Evolutionary conservation across 2,888 invertebrate species (phyloP), one percentile per base, ranked within the genome.

Genomic region (Oscheius onirici): DNA sequence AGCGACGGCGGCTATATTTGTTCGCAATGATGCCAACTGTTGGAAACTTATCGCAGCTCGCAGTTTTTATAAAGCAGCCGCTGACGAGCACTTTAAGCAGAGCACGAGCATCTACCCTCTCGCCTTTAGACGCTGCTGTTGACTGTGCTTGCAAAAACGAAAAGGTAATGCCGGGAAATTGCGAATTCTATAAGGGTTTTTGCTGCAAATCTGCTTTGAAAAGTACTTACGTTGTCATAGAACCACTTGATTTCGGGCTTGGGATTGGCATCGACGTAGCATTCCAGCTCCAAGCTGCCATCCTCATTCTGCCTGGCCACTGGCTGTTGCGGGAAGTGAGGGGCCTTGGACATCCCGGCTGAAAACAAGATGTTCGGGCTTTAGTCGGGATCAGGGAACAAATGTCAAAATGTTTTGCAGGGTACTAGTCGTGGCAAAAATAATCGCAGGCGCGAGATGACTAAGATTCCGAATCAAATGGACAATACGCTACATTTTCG

Each of bases 251-350:
- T 86, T 66, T 86, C 85, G 67, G 87, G 87, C 57, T 77, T 76
- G 26, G 87, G 87, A 54, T 78, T 72, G 67, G 87, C 87, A 74
- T 87, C 87, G 51, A 87, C 78, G 80, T 87, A 87, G 78, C 87
- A 87, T 76, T 87, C 87, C 44, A 87, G 75, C 75, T 87, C 87
- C 49, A 87, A 79, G 8, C 85, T 85, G n/a, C 82, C 87, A 75
- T 87, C 87, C 73, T 87, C 87, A 75, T 88, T 88, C 75, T 87
- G 87, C 57, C 87, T 75, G 51, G 87, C 87, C 63, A 87, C 87
- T 17, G 87, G 87, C 75, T 87, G 87, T 77, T 87, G 87, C 22
- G 87, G 87, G 78, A 87, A 87, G 75, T 87, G 87, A 40, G 87
- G 87, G 22, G 87, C 86, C 79, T 87, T 87, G 71, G 85, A 86